These are phyloP conservation scores for Drosophila mettleri DNA, from an alignment of 2,888 invertebrate genomes.

Conservation along the genomic window DNA sequence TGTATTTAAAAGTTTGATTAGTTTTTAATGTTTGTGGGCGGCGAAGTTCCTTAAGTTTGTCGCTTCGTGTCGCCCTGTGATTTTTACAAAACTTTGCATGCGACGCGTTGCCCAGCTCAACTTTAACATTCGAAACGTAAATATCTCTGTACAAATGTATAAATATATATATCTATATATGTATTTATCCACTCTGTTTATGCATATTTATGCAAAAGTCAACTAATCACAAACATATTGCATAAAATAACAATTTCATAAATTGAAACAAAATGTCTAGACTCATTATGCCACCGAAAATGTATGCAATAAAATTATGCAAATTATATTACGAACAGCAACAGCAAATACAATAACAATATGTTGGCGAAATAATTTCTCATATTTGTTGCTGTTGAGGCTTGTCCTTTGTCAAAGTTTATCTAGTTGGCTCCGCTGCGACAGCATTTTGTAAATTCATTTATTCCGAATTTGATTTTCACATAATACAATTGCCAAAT, in stretches of 20 bases:
- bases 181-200: constrained; percentile 19
- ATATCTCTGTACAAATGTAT: constrained; percentile 1
- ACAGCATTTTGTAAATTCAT: constrained; percentile 40
- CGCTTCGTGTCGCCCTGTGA: constrained; percentile 28
- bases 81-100: constrained; percentile 56
- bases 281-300: constrained; percentile 72
- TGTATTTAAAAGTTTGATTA: constrained; percentile 82
- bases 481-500: constrained; percentile 17
- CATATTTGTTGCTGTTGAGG: constrained; percentile 28
- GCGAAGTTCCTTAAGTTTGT: constrained; percentile 47
- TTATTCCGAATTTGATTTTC: constrained; percentile 39
- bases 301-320: constrained; percentile 73
- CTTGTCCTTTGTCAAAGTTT: constrained; percentile 26
- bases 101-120: constrained; percentile 22
- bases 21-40: constrained; percentile 75
- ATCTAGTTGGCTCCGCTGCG: constrained; percentile 19
- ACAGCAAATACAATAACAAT: constrained; percentile 24
- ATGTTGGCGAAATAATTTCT: constrained; percentile 34
- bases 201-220: constrained; percentile 69
- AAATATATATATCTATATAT: not conserved
- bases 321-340: constrained; percentile 52
- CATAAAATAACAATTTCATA: constrained; percentile 75
- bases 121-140: constrained; percentile 40
- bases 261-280: constrained; percentile 76
- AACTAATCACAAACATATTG: constrained; percentile 77